Conservation (phyloP, 2,113 vertebrate genomes). For the Seriola dumerili region DNA sequence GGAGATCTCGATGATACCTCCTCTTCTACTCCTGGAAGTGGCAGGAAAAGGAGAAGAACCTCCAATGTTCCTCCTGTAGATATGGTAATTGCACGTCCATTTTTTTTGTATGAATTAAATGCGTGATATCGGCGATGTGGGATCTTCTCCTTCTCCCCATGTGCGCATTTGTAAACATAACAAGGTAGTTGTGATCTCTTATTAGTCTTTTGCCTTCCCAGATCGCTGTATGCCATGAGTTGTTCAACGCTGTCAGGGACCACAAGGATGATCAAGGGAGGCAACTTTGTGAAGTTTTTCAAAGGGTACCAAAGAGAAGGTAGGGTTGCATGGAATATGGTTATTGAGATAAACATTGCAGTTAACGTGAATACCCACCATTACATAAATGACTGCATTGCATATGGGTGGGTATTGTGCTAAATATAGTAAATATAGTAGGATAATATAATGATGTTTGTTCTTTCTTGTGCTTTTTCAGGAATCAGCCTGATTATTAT, state of each 20-base stretch:
- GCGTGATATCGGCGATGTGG: too few relatives aligned
- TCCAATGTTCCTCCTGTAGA: constrained; percentile 93
- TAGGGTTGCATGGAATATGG: constrained; percentile 57
- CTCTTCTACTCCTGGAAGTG: constrained; percentile 90
- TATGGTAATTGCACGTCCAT: constrained; percentile 85
- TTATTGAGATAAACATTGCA: neutral
- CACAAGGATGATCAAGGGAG: constrained; percentile 96
- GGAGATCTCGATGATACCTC: constrained; percentile 94
- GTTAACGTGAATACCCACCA: neutral
- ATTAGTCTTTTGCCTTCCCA: constrained; percentile 56
- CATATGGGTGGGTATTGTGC: neutral
- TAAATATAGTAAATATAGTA: neutral
- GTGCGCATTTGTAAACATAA: neutral
- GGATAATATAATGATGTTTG: neutral
- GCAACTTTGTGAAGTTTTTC: constrained; percentile 95
- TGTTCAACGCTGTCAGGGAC: constrained; percentile 96
- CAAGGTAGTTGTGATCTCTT: neutral
- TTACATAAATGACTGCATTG: neutral
- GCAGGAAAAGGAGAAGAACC: constrained; percentile 91
- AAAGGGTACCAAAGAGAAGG: constrained; percentile 96
- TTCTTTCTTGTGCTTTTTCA: constrained; percentile 38
- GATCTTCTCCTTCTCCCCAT: neutral
- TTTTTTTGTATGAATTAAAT: neutral
- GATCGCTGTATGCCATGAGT: constrained; percentile 98
- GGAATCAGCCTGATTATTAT: constrained; percentile 98